Conservation (phyloP, 2,797 vertebrate species). For the Rhinella marina region DNA sequence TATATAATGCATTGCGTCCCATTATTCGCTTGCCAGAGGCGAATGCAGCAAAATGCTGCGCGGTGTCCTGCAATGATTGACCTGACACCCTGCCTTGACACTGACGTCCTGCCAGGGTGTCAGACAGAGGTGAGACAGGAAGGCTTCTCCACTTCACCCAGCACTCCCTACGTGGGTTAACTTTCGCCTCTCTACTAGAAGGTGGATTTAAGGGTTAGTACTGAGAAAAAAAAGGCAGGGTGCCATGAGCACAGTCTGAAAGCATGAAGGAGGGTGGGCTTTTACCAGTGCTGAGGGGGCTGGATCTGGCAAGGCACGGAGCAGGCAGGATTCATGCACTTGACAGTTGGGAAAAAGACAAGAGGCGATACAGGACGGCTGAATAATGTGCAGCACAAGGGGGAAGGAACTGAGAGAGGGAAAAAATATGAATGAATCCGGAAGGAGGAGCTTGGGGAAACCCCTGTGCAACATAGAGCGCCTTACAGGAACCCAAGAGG, state of each 20-base stretch:
- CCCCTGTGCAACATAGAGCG: constrained; percentile 87
- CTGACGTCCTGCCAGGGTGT: background rate
- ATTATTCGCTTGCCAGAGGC: background rate
- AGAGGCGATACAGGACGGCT: constrained; percentile 43
- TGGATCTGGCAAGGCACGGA: background rate
- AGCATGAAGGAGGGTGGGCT: constrained; percentile 48
- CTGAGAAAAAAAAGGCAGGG: constrained; percentile 44
- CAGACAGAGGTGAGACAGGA: background rate
- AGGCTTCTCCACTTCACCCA: too few relatives aligned
- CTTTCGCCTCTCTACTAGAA: background rate
- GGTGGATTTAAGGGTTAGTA: constrained; percentile 14
- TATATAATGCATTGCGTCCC: constrained; percentile 17
- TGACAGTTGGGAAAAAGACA: constrained; percentile 47
- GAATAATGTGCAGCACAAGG: constrained; percentile 49
- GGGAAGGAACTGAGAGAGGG: constrained; percentile 47
- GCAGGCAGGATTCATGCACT: constrained; percentile 30
- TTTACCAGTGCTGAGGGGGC: constrained; percentile 58
- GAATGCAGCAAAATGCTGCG: background rate
- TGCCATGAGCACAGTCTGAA: constrained; percentile 57
- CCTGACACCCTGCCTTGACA: background rate
- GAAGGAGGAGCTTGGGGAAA: constrained; percentile 96
- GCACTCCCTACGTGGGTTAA: constrained; percentile 10
- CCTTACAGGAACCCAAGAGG: constrained; percentile 70
- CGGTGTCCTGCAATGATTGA: background rate
- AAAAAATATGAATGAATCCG: constrained; percentile 77